Evolutionary conservation across 1,140 invertebrate species (phyloP).

Genomic region (Dysdera silvatica): DNA sequence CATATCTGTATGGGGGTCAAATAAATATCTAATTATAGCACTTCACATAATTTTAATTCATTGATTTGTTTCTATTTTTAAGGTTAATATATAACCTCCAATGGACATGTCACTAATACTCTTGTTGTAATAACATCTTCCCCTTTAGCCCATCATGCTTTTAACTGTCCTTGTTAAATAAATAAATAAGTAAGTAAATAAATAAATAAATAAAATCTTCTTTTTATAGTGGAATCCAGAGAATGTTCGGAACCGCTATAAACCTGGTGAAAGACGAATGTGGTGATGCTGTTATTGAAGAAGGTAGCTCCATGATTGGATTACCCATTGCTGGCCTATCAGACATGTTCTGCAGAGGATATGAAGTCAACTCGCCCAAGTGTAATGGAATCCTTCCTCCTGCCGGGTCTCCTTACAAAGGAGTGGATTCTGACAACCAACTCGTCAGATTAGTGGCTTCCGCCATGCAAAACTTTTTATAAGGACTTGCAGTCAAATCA

Average conservation of each 20-base stretch:
- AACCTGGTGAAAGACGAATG: conserved; percentile 10
- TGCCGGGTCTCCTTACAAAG: conserved; percentile 11
- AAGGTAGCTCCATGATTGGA: conserved; percentile 16
- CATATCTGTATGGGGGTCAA: too few relatives aligned
- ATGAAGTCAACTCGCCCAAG: background rate
- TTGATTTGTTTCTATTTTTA: too few relatives aligned
- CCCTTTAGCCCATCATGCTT: too few relatives aligned
- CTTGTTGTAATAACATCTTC: too few relatives aligned
- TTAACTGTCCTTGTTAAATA: too few relatives aligned
- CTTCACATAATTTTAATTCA: too few relatives aligned
- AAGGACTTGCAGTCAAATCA: too few relatives aligned
- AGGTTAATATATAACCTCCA: too few relatives aligned
- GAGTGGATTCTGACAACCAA: conserved; percentile 12
- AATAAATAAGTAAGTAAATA: too few relatives aligned
- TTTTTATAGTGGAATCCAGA: conserved; percentile 11
- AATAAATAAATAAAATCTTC: too few relatives aligned
- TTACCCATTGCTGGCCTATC: conserved; percentile 13
- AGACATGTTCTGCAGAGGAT: conserved; percentile 24
- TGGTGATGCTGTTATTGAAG: conserved; percentile 10
- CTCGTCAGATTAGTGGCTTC: conserved; percentile 22
- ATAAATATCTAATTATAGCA: too few relatives aligned
- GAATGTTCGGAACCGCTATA: conserved; percentile 9
- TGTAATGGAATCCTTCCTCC: conserved; percentile 9
- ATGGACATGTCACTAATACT: too few relatives aligned
- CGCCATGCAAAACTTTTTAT: conserved; percentile 17